phyloP scores from a whole-genome alignment of 2,888 invertebrate genomes.

The Endotricha flammealis region DNA sequence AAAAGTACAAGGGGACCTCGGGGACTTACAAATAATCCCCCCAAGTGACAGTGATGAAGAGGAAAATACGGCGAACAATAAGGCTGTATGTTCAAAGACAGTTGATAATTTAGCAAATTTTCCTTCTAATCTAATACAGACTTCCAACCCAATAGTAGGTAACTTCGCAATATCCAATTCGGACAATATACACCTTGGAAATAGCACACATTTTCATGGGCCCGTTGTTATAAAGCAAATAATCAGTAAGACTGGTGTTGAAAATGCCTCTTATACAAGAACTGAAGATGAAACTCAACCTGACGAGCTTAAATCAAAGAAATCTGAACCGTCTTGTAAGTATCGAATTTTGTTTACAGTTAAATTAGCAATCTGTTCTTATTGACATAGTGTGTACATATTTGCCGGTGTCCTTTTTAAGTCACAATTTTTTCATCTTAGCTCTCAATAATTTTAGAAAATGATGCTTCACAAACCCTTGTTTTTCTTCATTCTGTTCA shows the following conservation, averaged over 20 bases:
- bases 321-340: slow-evolving; percentile 17
- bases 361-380: too few species aligned
- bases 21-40: slow-evolving; percentile 51
- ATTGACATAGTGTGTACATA: too few species aligned
- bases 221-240: slow-evolving; percentile 88
- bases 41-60: slow-evolving; percentile 35
- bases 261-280: slow-evolving; percentile 47
- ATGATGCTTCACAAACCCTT: too few species aligned
- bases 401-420: too few species aligned
- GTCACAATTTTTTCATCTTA: too few species aligned
- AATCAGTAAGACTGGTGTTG: slow-evolving; percentile 57
- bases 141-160: slow-evolving; percentile 56
- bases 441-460: too few species aligned
- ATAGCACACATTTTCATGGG: slow-evolving; percentile 86
- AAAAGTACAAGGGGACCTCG: slow-evolving; percentile 52
- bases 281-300: slow-evolving; percentile 38
- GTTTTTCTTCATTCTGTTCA: too few species aligned
- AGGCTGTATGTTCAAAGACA: slow-evolving; percentile 20
- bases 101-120: slow-evolving; percentile 30
- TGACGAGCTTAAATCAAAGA: background rate
- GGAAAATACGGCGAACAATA: slow-evolving; percentile 13
- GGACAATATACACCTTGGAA: slow-evolving; percentile 85
- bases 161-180: slow-evolving; percentile 83
- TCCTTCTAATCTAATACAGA: slow-evolving; percentile 36
- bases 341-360: too few species aligned